phyloP scores from a whole-genome alignment of 1,140 invertebrate species.

The Pantala flavescens region DNA sequence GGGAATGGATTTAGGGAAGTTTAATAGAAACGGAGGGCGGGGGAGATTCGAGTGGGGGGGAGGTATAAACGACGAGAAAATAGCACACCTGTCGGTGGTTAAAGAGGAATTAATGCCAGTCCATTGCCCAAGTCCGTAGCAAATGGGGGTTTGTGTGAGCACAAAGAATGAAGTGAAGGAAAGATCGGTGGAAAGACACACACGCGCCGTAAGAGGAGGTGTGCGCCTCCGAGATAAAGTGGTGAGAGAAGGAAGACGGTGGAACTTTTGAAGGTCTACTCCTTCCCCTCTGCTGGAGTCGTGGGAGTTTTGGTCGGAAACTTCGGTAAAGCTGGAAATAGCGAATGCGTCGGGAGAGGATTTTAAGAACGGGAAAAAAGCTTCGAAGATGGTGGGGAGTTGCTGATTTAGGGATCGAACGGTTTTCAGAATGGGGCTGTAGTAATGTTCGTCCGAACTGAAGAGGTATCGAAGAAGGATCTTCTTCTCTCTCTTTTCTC shows the following conservation, averaged over 20 bases:
- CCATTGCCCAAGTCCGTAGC: conserved; percentile 1
- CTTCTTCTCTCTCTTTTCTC: neutral
- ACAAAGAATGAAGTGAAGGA: neutral
- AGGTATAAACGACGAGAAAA: neutral
- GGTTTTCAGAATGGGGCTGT: neutral
- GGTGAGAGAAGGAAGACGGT: neutral
- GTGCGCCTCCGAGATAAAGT: neutral
- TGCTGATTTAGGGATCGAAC: neutral
- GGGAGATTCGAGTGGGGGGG: neutral
- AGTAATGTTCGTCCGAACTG: neutral
- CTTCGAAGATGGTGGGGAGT: neutral
- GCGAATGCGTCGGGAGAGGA: neutral
- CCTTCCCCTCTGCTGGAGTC: neutral
- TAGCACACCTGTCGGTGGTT: conserved; percentile 3
- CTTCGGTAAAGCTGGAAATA: conserved; percentile 5
- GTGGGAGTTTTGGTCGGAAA: conserved; percentile 3
- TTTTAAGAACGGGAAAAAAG: neutral
- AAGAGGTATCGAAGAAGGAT: neutral
- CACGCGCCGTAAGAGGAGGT: neutral
- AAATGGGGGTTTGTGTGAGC: neutral
- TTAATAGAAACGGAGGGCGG: neutral
- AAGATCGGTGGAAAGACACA: neutral
- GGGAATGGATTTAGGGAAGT: neutral
- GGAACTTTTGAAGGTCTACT: neutral
- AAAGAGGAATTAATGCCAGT: conserved; percentile 9